Evolutionary conservation across 2,113 vertebrate species (phyloP), one percentile per base, ranked within the genome.

Genomic region (Zonotrichia leucophrys): DNA sequence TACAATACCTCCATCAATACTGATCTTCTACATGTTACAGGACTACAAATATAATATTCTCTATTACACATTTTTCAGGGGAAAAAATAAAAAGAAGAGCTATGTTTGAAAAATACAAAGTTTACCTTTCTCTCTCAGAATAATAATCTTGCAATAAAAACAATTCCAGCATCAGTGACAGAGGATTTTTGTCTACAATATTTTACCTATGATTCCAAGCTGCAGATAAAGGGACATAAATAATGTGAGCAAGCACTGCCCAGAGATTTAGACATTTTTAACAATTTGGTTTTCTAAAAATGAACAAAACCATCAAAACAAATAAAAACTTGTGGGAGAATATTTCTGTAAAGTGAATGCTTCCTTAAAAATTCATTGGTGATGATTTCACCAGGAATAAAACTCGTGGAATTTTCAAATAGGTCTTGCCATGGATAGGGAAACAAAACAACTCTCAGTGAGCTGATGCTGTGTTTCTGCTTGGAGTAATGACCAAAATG

Each of bases 11-110:
- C 14, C 11, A 56, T n/a, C 8, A 75, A 30, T 47, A 30, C 3
- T 56, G 39, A 50, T 87, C 2, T 55, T 70, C 15, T 35, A n/a
- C 0, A 0, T 28, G 1, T 46, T 80, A 53, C 25, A 37, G 13
- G 37, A 90, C 10, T 42, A 5, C 41, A 81, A 83, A 74, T 59
- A 5, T 46, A 63, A 39, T 55, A 37, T 10, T 83, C 16, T 7
- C 30, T 49, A 28, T 49, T 80, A 49, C 8, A 60, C 15, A 35
- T 10, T 37, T 78, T 42, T 47, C 4, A 2, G 4, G 9, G 5
- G 15, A n/a, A 50, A 30, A 42, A 46, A 17, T 17, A 22, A 66
- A 59, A 64, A 27, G 1, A 56, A 35, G 47, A 23, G 2, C 3
- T 20, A 16, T 25, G 5, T 72, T 90, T 80, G 3, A 18, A 52